Evolutionary conservation across 2,797 vertebrate species (phyloP).

Genomic region (Pelobates cultripes): DNA sequence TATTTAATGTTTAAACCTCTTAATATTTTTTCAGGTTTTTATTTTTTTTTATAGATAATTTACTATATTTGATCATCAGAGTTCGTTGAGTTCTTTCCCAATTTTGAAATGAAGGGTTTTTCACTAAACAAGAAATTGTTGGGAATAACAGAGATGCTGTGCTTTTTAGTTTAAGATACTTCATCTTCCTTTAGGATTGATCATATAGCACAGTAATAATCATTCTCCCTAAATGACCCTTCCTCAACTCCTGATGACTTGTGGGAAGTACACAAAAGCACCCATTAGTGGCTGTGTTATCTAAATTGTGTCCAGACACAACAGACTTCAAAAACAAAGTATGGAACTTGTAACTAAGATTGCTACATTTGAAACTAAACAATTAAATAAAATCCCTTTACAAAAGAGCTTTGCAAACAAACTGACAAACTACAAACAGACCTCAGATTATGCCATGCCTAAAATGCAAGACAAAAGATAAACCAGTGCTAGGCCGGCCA

Average conservation of each 20-base stretch:
- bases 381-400: background rate
- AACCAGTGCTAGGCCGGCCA: background rate
- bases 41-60: too few species aligned
- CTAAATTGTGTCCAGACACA: background rate
- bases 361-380: background rate
- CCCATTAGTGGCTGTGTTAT: background rate
- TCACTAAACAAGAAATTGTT: too few species aligned
- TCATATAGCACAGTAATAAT: background rate
- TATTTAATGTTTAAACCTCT: too few species aligned
- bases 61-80: too few species aligned
- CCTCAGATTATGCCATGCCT: background rate
- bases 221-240: background rate
- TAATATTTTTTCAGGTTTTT: too few species aligned
- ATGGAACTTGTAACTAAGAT: background rate
- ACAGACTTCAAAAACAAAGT: background rate
- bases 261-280: background rate
- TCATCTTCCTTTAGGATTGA: background rate
- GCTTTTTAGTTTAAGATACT: too few species aligned
- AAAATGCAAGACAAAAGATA: background rate
- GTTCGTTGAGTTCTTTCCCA: too few species aligned
- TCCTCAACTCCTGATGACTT: background rate
- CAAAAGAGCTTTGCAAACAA: background rate
- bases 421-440: background rate
- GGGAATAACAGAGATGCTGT: too few species aligned
- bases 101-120: too few species aligned